Percentiles rank a stretch among this genome's conserved stretches.
phyloP scores from a whole-genome alignment of 1,140 invertebrate species.

The Brachionus plicatilis region DNA sequence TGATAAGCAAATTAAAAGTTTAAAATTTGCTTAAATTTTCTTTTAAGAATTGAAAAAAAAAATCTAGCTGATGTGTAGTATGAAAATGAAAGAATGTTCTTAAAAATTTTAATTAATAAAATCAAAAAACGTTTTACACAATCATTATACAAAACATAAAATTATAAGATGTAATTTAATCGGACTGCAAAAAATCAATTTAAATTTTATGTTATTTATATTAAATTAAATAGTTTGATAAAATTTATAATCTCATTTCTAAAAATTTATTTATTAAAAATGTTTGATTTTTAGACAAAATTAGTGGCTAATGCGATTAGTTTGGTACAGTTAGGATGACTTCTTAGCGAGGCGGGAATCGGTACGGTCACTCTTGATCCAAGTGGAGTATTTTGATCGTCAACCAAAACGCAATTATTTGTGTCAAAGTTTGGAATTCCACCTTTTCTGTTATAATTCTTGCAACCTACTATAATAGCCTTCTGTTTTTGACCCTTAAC shows the following conservation, averaged over 20 bases:
- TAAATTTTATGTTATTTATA: no score
- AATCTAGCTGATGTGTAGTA: no score
- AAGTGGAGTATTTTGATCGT: conserved; percentile 83
- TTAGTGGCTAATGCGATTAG: conserved; percentile 81
- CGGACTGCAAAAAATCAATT: no score
- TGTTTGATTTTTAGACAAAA: conserved; percentile 68
- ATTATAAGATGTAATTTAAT: no score
- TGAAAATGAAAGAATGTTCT: no score
- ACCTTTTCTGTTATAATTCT: conserved; percentile 66
- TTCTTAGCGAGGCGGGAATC: conserved; percentile 80
- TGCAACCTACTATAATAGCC: conserved; percentile 85
- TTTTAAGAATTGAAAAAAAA: no score
- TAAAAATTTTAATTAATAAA: no score
- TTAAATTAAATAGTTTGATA: no score
- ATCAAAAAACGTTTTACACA: no score
- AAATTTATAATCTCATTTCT: neutral
- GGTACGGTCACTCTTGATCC: conserved; percentile 90
- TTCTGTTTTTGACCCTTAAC: conserved; percentile 94
- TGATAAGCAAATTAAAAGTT: no score
- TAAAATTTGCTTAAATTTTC: no score
- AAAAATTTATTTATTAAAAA: neutral
- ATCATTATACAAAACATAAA: no score
- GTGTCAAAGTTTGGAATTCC: conserved; percentile 87
- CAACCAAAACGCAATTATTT: conserved; percentile 92
- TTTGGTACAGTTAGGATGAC: conserved; percentile 83